Conservation (phyloP, 2,113 vertebrate species). For the Bolborhynchus lineola region DNA sequence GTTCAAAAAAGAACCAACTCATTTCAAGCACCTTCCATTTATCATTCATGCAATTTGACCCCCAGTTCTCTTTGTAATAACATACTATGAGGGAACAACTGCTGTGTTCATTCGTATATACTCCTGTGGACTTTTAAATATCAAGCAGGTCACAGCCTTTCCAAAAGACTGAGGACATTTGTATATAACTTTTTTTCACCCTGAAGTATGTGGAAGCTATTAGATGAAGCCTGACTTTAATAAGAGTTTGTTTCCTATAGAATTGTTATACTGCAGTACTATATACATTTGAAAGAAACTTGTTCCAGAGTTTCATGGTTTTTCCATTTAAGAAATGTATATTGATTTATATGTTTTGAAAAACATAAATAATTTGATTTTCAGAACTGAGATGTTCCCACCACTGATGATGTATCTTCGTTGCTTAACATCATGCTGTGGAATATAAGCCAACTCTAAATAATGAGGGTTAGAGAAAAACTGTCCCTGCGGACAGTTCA, state of each 20-base stretch:
- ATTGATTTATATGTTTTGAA: not conserved
- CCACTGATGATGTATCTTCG: constrained; percentile 6
- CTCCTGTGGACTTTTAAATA: constrained; percentile 82
- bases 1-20: constrained; percentile 83
- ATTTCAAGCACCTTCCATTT: constrained; percentile 88
- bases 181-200: constrained; percentile 71
- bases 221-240: constrained; percentile 61
- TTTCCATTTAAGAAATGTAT: not conserved
- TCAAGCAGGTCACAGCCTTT: constrained; percentile 78
- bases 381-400: not conserved
- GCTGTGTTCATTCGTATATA: constrained; percentile 85
- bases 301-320: not conserved
- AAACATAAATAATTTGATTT: constrained; percentile 8
- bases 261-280: not conserved
- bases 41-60: constrained; percentile 92
- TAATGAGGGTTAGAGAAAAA: not conserved
- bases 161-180: constrained; percentile 75
- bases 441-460: constrained; percentile 39
- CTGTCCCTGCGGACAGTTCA: not conserved
- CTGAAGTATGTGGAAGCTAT: constrained; percentile 53
- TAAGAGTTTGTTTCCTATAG: constrained; percentile 39
- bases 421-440: constrained; percentile 34
- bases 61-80: constrained; percentile 91
- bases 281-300: not conserved
- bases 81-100: constrained; percentile 85